These are phyloP conservation scores for Teleogryllus oceanicus DNA, from an alignment of 2,888 invertebrate species.

Conservation along the genomic window DNA sequence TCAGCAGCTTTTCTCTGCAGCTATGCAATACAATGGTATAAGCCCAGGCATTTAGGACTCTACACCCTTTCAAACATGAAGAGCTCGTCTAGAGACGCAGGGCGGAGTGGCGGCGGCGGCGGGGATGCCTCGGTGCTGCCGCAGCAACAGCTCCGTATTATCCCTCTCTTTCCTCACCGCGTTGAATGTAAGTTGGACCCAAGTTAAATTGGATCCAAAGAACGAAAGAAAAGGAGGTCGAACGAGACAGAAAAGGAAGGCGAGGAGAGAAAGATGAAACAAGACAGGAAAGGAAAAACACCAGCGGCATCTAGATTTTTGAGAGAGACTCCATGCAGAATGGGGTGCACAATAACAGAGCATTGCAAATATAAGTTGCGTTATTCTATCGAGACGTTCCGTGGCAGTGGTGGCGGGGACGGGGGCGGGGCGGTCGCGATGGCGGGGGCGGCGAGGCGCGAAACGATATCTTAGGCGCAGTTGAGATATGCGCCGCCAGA, in stretches of 20 bases:
- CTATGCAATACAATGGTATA: constrained; percentile 2
- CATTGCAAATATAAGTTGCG: background rate
- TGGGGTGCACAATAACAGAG: background rate
- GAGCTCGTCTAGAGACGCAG: background rate
- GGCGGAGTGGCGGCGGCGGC: background rate
- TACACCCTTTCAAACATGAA: background rate
- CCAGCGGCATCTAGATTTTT: too few relatives aligned
- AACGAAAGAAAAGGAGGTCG: background rate
- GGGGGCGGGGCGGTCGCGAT: too few relatives aligned
- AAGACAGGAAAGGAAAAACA: too few relatives aligned
- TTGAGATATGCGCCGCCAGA: too few relatives aligned
- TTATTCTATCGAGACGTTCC: background rate
- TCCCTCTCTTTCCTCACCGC: background rate
- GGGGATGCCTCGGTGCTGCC: background rate
- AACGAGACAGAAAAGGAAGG: background rate
- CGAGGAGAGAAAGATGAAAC: too few relatives aligned
- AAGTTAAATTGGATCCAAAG: constrained; percentile 4
- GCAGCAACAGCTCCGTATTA: background rate
- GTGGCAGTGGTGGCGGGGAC: too few relatives aligned
- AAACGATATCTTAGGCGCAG: too few relatives aligned
- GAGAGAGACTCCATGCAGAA: background rate
- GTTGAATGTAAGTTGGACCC: background rate
- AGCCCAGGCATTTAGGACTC: background rate
- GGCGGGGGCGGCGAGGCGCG: too few relatives aligned
- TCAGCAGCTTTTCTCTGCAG: background rate